A percentile compares a stretch with the other conserved stretches of the same genome.
phyloP scores from a whole-genome alignment of 2,888 invertebrate species.

The Mythimna ferrago region DNA sequence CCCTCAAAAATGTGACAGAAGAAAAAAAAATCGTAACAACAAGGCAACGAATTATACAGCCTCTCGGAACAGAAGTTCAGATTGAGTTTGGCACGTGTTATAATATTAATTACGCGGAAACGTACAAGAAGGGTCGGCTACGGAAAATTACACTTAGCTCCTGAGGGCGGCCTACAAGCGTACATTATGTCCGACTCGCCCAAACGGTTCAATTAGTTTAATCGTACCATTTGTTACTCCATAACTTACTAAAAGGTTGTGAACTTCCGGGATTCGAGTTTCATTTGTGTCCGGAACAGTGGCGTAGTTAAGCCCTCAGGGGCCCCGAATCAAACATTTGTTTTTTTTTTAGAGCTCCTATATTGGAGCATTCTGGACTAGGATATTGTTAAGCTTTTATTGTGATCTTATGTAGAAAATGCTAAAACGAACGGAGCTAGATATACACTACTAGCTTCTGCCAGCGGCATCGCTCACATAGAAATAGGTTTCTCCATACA shows the following conservation, averaged over 20 bases:
- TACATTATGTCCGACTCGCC: slow-evolving; percentile 47
- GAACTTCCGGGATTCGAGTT: slow-evolving; percentile 26
- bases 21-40: slow-evolving; percentile 12
- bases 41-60: slow-evolving; percentile 34
- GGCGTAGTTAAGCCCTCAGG: too few species aligned
- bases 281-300: slow-evolving; percentile 15
- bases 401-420: too few species aligned
- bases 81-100: slow-evolving; percentile 49
- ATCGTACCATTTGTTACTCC: slow-evolving; percentile 45
- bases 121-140: slow-evolving; percentile 46
- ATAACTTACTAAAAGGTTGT: slow-evolving; percentile 47
- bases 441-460: too few species aligned
- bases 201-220: slow-evolving; percentile 53
- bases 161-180: slow-evolving; percentile 27
- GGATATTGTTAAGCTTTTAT: too few species aligned
- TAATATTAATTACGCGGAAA: slow-evolving; percentile 56
- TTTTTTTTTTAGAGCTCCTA: too few species aligned
- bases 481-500: too few species aligned
- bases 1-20: slow-evolving; percentile 13
- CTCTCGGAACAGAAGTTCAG: slow-evolving; percentile 28
- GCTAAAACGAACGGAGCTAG: too few species aligned
- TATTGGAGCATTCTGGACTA: too few species aligned
- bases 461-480: too few species aligned
- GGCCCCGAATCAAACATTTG: too few species aligned
- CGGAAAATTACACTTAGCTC: slow-evolving; percentile 45